Conservation (phyloP, 2,113 vertebrate species). For the Phalacrocorax carbo region DNA sequence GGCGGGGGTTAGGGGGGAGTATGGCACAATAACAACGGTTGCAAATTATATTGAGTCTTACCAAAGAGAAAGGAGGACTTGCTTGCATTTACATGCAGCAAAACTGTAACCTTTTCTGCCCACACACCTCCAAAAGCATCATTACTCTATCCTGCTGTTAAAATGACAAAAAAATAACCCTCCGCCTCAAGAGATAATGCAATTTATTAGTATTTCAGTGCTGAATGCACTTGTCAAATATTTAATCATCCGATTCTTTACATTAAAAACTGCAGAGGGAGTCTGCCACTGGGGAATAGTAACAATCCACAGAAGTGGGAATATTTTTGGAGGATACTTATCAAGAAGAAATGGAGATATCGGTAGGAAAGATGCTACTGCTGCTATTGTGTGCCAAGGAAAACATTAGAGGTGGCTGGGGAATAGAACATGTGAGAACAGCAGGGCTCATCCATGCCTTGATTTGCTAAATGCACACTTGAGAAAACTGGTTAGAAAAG, state of each 20-base stretch:
- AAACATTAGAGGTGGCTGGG: background rate
- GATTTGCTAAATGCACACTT: background rate
- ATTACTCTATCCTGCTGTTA: background rate
- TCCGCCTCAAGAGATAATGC: background rate
- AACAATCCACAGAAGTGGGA: background rate
- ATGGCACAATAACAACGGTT: background rate
- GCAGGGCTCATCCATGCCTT: background rate
- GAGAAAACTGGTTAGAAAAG: background rate
- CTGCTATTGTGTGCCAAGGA: background rate
- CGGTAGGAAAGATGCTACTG: background rate
- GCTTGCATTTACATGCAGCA: background rate
- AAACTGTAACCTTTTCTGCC: background rate
- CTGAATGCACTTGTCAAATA: constrained; percentile 32
- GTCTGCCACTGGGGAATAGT: background rate
- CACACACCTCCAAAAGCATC: background rate
- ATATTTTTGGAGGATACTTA: background rate
- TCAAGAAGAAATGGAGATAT: background rate
- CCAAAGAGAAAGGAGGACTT: background rate
- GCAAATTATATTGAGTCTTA: background rate
- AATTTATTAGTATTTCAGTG: constrained; percentile 32
- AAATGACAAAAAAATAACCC: constrained; percentile 32
- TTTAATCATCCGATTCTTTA: constrained; percentile 12
- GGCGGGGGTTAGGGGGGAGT: background rate
- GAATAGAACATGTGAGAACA: background rate
- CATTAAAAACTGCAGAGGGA: constrained; percentile 15